Evolutionary conservation across 2,113 vertebrate species (phyloP).

Genomic region (Engraulis encrasicolus): DNA sequence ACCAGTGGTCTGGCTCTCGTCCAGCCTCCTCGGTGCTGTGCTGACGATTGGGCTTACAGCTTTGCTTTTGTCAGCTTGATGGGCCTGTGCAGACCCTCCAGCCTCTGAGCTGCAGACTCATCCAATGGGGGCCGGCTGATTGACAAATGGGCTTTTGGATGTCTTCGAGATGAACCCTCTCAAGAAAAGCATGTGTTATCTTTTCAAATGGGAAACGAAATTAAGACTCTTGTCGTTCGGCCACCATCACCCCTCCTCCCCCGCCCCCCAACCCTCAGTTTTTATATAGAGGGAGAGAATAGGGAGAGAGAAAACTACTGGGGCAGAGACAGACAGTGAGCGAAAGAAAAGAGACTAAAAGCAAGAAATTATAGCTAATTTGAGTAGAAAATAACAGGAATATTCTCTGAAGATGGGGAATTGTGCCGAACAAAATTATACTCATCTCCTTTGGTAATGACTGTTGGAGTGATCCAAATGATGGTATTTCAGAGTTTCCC

Average conservation of each 20-base stretch:
- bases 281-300: neutral
- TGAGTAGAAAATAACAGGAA: slow-evolving; percentile 17
- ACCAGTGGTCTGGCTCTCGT: neutral
- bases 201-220: slow-evolving; percentile 37
- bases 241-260: no score
- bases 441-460: slow-evolving; percentile 28
- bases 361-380: slow-evolving; percentile 31
- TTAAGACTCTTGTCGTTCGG: slow-evolving; percentile 35
- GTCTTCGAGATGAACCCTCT: slow-evolving; percentile 13
- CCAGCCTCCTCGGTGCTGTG: neutral
- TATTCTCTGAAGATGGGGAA: slow-evolving; percentile 33
- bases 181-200: slow-evolving; percentile 38
- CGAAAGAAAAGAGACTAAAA: neutral
- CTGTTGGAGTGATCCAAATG: slow-evolving; percentile 44
- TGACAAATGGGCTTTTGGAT: slow-evolving; percentile 28
- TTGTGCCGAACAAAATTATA: slow-evolving; percentile 31
- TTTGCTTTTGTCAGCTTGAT: slow-evolving; percentile 12
- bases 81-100: no score
- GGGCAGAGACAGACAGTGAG: neutral
- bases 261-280: slow-evolving; percentile 13
- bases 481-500: slow-evolving; percentile 32
- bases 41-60: neutral
- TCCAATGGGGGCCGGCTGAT: neutral
- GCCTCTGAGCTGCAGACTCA: neutral
- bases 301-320: neutral